phyloP scores from a whole-genome alignment of 2,113 vertebrate genomes.

The Opisthocomus hoazin region DNA sequence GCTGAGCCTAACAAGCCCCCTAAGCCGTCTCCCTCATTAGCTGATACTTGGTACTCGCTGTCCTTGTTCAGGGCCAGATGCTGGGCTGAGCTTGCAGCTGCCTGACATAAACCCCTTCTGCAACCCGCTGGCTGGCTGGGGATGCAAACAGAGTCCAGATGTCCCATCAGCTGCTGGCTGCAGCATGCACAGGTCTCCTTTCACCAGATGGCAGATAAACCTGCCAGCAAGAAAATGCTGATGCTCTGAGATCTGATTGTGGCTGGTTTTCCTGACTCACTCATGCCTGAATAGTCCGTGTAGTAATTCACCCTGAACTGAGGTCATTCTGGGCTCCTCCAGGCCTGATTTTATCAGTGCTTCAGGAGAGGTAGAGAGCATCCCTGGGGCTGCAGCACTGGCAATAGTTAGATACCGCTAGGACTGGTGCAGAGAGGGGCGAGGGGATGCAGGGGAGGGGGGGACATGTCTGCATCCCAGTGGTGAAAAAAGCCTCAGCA shows the following conservation, averaged over 20 bases:
- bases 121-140: no score
- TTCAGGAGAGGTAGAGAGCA: not conserved
- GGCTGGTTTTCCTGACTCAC: not conserved
- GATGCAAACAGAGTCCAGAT: accelerated
- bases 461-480: not conserved
- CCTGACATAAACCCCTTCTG: not conserved
- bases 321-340: no score
- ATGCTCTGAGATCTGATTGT: not conserved
- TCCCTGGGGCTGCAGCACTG: not conserved
- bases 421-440: not conserved
- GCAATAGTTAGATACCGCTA: not conserved
- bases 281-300: not conserved
- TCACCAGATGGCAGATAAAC: not conserved
- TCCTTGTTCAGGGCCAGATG: no score
- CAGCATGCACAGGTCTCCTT: not conserved
- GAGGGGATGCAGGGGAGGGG: not conserved
- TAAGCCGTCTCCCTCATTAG: not conserved
- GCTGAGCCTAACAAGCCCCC: not conserved
- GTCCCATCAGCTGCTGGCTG: not conserved
- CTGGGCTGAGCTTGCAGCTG: not conserved
- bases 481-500: not conserved
- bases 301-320: not conserved
- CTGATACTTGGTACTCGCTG: accelerated
- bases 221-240: not conserved
- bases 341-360: not conserved